A percentile compares a stretch with the other conserved stretches of the same genome.
Conservation (phyloP, 1,140 invertebrate genomes). For the Yoshiicerus persimilis region DNA sequence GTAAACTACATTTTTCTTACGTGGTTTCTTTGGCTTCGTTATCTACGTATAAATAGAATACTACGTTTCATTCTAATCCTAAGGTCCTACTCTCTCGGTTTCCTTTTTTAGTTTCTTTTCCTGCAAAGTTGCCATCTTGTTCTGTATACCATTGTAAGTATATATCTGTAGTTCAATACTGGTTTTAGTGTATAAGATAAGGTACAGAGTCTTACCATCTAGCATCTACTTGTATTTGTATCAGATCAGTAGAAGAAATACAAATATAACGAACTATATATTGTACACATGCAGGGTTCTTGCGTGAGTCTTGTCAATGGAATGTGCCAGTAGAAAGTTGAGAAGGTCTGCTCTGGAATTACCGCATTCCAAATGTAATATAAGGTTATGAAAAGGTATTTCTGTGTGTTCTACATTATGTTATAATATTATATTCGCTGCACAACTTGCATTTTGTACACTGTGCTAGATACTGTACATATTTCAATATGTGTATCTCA, state of each 20-base stretch:
- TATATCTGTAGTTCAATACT: too few relatives aligned
- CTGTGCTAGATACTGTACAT: background rate
- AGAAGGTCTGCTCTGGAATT: constrained; percentile 3
- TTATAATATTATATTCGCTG: background rate
- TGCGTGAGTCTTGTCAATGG: background rate
- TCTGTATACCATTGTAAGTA: too few relatives aligned
- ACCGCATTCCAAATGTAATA: constrained; percentile 6
- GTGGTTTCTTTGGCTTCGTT: background rate
- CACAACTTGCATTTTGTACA: too few relatives aligned
- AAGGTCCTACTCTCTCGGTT: background rate
- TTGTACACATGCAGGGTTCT: background rate
- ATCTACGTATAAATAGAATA: background rate
- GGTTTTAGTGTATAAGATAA: too few relatives aligned
- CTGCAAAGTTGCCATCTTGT: background rate
- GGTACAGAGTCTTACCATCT: too few relatives aligned
- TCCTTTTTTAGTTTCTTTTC: background rate
- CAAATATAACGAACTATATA: background rate
- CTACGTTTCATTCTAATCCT: background rate
- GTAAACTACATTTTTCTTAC: background rate
- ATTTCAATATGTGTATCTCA: background rate
- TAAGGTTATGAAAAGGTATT: background rate
- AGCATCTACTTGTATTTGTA: background rate
- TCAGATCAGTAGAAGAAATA: background rate
- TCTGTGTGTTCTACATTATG: background rate
- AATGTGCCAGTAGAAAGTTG: background rate